Conservation (phyloP, 2,113 vertebrate species). For the Dipodomys spectabilis region DNA sequence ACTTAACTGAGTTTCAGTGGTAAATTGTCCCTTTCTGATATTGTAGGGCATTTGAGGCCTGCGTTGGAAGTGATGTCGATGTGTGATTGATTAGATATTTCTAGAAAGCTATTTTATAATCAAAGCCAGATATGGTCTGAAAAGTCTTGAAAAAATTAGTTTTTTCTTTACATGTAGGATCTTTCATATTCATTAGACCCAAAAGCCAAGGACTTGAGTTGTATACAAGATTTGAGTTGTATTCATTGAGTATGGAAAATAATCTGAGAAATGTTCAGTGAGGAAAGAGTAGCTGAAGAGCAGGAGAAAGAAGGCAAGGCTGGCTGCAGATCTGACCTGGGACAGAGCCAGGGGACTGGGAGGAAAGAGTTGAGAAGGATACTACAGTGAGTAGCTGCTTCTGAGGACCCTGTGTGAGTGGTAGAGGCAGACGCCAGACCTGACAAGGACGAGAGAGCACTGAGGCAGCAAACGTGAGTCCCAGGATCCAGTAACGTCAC, state of each 20-base stretch:
- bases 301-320: fast-evolving
- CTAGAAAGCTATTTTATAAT: not conserved
- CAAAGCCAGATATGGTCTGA: not conserved
- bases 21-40: too few relatives aligned
- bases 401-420: not conserved
- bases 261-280: not conserved
- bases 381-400: not conserved
- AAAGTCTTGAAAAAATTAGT: not conserved
- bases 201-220: not conserved
- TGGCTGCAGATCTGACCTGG: fast-evolving
- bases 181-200: not conserved
- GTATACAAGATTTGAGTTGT: not conserved
- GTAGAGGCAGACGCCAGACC: too few relatives aligned
- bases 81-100: not conserved
- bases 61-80: not conserved
- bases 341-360: not conserved
- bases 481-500: fast-evolving
- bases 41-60: too few relatives aligned
- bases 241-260: fast-evolving
- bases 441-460: too few relatives aligned
- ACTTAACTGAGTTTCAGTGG: too few relatives aligned
- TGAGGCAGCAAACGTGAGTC: too few relatives aligned
- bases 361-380: not conserved
- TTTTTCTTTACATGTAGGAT: not conserved
- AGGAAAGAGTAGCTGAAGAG: not conserved